Conservation (phyloP, 2,888 invertebrate genomes). For the Dicycla oo region DNA sequence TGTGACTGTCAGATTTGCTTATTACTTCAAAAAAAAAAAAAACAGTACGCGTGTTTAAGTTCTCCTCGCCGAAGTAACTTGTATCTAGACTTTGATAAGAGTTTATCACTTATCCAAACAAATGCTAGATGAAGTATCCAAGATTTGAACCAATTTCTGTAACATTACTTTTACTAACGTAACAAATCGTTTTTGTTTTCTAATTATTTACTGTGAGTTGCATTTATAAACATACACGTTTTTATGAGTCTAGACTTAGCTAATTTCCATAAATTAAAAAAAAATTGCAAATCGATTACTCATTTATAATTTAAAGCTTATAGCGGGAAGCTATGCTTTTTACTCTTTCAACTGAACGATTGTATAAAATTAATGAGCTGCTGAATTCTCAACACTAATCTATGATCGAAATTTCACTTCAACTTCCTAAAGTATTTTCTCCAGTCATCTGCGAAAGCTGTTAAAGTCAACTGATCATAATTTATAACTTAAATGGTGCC, state of each 20-base stretch:
- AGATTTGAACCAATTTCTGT: slow-evolving; percentile 17
- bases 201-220: background rate
- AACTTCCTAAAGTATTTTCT: slow-evolving; percentile 11
- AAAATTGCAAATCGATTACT: slow-evolving; percentile 2
- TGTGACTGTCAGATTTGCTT: background rate
- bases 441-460: slow-evolving; percentile 25
- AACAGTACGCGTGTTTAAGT: slow-evolving; percentile 15
- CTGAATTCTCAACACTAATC: slow-evolving; percentile 25
- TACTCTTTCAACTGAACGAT: slow-evolving; percentile 24
- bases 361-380: slow-evolving; percentile 3
- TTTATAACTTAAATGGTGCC: slow-evolving; percentile 23
- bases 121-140: slow-evolving; percentile 17
- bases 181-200: background rate
- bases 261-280: slow-evolving; percentile 22
- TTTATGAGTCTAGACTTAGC: slow-evolving; percentile 4
- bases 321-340: slow-evolving; percentile 15
- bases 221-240: background rate
- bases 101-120: slow-evolving; percentile 48
- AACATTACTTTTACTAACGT: background rate
- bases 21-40: slow-evolving; percentile 2
- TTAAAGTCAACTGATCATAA: slow-evolving; percentile 40
- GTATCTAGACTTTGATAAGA: slow-evolving; percentile 42
- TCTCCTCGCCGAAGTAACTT: slow-evolving; percentile 11
- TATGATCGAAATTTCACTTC: slow-evolving; percentile 11
- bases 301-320: no score